These are phyloP conservation scores for Hippocampus mohnikei DNA, from an alignment of 2,113 vertebrate genomes.

Conservation along the genomic window DNA sequence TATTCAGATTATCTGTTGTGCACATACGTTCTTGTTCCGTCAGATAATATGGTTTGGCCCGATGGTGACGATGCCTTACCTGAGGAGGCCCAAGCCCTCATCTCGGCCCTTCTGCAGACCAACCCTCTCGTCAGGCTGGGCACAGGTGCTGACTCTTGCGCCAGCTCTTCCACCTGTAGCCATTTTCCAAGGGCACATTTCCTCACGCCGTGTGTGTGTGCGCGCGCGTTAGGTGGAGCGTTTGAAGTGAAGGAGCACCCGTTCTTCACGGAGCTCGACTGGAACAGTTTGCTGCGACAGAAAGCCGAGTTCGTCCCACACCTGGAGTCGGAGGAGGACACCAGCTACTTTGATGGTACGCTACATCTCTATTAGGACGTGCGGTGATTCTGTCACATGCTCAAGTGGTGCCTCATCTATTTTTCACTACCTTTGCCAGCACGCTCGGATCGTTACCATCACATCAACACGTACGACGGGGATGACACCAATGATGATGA, in stretches of 20 bases:
- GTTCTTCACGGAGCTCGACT: constrained; percentile 87
- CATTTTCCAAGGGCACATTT: neutral
- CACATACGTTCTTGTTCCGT: constrained; percentile 4
- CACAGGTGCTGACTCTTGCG: constrained; percentile 71
- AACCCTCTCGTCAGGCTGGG: constrained; percentile 84
- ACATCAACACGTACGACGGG: constrained; percentile 88
- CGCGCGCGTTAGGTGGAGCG: constrained; percentile 75
- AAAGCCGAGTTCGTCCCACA: constrained; percentile 92
- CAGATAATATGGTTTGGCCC: constrained; percentile 90
- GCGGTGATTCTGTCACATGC: constrained; percentile 9
- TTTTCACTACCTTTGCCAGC: constrained; percentile 62
- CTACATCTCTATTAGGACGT: constrained; percentile 10
- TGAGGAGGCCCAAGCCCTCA: constrained; percentile 80
- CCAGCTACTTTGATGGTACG: constrained; percentile 93
- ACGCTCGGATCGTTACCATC: constrained; percentile 87
- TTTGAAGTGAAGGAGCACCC: constrained; percentile 87
- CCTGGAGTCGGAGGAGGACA: constrained; percentile 92
- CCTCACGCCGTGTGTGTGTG: neutral
- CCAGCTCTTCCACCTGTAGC: neutral
- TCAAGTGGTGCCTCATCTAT: constrained; percentile 19
- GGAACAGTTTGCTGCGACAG: constrained; percentile 88
- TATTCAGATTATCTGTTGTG: neutral
- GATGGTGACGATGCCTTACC: constrained; percentile 87
- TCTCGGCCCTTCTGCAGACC: constrained; percentile 86
- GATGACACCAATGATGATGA: constrained; percentile 93